Base-by-base conservation (phyloP, 2,888 invertebrate species). In the Oscheius sp. region DNA sequence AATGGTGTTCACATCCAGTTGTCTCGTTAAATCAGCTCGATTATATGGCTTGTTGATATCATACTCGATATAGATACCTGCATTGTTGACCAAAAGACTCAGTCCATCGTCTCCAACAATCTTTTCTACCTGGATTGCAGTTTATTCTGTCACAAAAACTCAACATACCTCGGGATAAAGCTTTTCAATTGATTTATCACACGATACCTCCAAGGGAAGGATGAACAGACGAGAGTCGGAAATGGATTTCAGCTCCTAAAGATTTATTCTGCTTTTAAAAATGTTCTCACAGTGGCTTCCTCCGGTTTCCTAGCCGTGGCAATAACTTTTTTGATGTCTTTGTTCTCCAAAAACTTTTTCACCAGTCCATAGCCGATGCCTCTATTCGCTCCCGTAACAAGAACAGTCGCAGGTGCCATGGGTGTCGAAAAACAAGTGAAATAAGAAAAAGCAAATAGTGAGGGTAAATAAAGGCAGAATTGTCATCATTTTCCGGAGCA, bases 1-100 rank as follows among this genome's bases (percentile, higher is more conserved):
- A 33, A 71, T 47, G 0, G 92, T 91, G 86, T 94, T 94, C 1
- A 92, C 90, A 5, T 90, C 89, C 74, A 91, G 90, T 67, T 91
- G 90, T 9, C 92, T 90, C 61, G 91, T 83, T 77, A 94, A 91
- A 0, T 45, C 33, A 1, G 61, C 14, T 5, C 76, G 70, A 30
- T 92, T 90, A 14, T 57, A 54, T 33, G 67, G 64, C 24, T 54
- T 17, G 8, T 30, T 24, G 12, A 28, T 26, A 36, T 45, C 8
- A 47, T 69, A 69, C 6, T 41, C 32, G 30, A 41, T 38, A 14
- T 38, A 64, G 12, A 64, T 49, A 14, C 65, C 66, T 17, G 66
- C 66, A 33, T 66, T 70, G 44, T 70, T 66, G 24, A 70, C 62
- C 9, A 67, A 41, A 20, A 73, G 47, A 36, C 66, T 73, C 12